These are phyloP conservation scores for Echeneis naucrates DNA, from an alignment of 2,797 vertebrate species.

Conservation along the genomic window DNA sequence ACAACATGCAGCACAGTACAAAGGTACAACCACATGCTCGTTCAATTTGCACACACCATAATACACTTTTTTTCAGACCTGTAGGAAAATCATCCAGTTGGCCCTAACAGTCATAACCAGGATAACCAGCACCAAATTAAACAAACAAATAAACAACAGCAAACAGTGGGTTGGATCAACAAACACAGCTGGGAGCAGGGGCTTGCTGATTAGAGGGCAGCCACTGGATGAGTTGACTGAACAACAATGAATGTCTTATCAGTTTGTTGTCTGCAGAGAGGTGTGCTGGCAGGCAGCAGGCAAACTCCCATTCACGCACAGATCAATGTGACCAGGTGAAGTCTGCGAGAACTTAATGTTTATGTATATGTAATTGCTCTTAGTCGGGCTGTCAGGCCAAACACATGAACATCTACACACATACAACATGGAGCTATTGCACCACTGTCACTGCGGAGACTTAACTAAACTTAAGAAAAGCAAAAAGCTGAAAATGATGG, in stretches of 20 bases:
- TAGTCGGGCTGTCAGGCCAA: conserved; percentile 26
- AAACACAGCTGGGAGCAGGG: conserved; percentile 51
- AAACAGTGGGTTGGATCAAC: conserved; percentile 62
- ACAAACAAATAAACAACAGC: conserved; percentile 51
- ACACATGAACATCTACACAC: background rate
- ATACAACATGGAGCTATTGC: background rate
- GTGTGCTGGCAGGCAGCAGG: conserved; percentile 38
- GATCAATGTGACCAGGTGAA: conserved; percentile 30
- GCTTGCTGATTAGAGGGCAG: conserved; percentile 44
- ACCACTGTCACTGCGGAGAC: background rate
- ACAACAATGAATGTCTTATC: conserved; percentile 46
- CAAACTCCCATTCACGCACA: conserved; percentile 29
- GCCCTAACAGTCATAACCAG: conserved; percentile 25
- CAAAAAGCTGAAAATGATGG: background rate
- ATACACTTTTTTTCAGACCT: background rate
- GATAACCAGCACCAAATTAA: conserved; percentile 29
- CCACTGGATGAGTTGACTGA: conserved; percentile 33
- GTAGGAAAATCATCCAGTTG: conserved; percentile 23
- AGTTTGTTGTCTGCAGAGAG: conserved; percentile 38
- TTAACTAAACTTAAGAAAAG: conserved; percentile 1
- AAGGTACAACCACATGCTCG: background rate
- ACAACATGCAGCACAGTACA: background rate
- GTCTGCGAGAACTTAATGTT: conserved; percentile 8
- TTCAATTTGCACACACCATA: background rate
- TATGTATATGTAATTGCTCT: conserved; percentile 19